These are phyloP conservation scores for Mellilla xanthometata DNA, from an alignment of 2,888 invertebrate species.

Conservation along the genomic window DNA sequence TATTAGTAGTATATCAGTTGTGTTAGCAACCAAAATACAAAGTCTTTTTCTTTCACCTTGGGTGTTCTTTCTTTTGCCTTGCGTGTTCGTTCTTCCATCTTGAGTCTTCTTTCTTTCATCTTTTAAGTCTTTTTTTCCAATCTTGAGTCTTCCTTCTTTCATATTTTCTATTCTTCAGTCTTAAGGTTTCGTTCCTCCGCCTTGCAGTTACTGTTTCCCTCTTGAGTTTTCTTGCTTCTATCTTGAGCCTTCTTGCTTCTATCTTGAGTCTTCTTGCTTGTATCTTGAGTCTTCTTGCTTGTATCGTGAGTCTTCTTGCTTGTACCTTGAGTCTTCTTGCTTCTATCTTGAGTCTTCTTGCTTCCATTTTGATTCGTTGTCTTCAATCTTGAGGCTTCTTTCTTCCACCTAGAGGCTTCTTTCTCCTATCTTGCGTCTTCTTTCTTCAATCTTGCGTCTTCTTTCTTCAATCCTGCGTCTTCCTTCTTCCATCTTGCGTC, in stretches of 20 bases:
- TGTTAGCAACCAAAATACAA: too few relatives aligned
- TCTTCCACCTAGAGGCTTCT: constrained; percentile 10
- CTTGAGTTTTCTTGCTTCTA: neutral
- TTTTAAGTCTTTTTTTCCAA: neutral
- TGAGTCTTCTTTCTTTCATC: neutral
- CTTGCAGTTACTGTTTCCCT: neutral
- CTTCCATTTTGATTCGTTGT: constrained; percentile 11
- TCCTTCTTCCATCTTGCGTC: constrained; percentile 14
- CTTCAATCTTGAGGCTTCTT: neutral
- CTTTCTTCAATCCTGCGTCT: constrained; percentile 1
- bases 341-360: constrained; percentile 12
- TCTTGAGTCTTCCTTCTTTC: neutral
- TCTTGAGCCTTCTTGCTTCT: neutral
- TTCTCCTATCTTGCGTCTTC: constrained; percentile 11
- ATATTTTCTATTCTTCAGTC: constrained; percentile 2
- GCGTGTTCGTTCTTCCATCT: constrained; percentile 2
- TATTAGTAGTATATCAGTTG: too few relatives aligned
- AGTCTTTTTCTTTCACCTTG: neutral
- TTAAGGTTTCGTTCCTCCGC: neutral
- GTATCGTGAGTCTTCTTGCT: neutral
- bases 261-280: neutral
- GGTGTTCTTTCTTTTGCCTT: neutral
- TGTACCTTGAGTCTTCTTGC: constrained; percentile 10
- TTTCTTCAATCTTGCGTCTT: constrained; percentile 10
- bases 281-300: constrained; percentile 6